Percentiles rank a stretch among this genome's conserved stretches.
phyloP scores from a whole-genome alignment of 2,113 vertebrate species.

The Lagopus muta region DNA sequence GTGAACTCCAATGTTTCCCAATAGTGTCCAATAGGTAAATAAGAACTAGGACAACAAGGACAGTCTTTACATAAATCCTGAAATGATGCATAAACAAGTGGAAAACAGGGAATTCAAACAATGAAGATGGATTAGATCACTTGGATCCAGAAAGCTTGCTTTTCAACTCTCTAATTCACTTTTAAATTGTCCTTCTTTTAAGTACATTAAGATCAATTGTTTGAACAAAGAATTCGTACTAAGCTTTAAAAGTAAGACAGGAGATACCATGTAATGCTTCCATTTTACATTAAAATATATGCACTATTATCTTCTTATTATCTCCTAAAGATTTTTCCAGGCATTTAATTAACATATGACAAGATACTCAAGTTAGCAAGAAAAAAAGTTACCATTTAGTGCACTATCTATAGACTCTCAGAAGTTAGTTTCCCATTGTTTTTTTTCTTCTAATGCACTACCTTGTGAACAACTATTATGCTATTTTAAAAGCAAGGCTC shows the following conservation, averaged over 20 bases:
- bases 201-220: conserved; percentile 48
- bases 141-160: conserved; percentile 3
- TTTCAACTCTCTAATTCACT: conserved; percentile 37
- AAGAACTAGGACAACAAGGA: conserved; percentile 2
- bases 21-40: background rate
- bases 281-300: conserved; percentile 62
- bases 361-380: conserved; percentile 48
- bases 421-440: conserved; percentile 56
- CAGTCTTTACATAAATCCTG: background rate
- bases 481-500: conserved; percentile 47
- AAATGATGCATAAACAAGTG: background rate
- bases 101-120: background rate
- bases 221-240: conserved; percentile 28
- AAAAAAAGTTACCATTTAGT: conserved; percentile 43
- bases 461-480: conserved; percentile 31
- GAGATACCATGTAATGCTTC: conserved; percentile 17
- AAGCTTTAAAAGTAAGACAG: conserved; percentile 49
- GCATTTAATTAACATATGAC: conserved; percentile 72
- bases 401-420: conserved; percentile 62
- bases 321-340: conserved; percentile 66
- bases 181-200: conserved; percentile 53
- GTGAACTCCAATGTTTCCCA: background rate
- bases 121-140: background rate
- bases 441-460: conserved; percentile 44
- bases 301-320: conserved; percentile 63